phyloP scores from a whole-genome alignment of 2,888 invertebrate genomes.

The Nesidiocoris tenuis region DNA sequence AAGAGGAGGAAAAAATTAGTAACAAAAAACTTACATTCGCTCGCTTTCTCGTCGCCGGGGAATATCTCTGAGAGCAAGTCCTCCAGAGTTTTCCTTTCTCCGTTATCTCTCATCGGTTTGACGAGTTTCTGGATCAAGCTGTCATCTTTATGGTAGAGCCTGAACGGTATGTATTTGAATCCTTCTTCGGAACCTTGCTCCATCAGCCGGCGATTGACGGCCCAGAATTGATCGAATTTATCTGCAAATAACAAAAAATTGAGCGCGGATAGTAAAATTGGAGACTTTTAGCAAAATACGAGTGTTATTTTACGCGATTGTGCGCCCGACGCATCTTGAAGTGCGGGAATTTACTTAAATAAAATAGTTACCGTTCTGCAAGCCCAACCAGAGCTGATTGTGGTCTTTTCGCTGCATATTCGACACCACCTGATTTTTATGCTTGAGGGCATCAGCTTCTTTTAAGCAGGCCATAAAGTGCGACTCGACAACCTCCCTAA shows the following conservation, averaged over 20 bases:
- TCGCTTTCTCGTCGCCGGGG: slow-evolving; percentile 55
- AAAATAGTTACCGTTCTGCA: slow-evolving; percentile 92
- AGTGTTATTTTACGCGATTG: no score
- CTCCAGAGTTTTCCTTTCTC: slow-evolving; percentile 68
- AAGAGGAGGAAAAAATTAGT: not conserved
- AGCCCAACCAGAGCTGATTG: slow-evolving; percentile 90
- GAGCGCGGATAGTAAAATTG: no score
- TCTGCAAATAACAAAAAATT: slow-evolving; percentile 60
- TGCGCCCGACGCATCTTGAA: no score
- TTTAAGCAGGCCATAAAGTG: slow-evolving; percentile 94
- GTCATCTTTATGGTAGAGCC: slow-evolving; percentile 71
- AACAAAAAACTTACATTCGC: slow-evolving; percentile 31
- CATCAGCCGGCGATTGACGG: slow-evolving; percentile 93
- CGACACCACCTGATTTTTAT: slow-evolving; percentile 83
- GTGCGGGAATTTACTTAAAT: no score
- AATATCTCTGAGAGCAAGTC: slow-evolving; percentile 71
- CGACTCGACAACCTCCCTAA: slow-evolving; percentile 85
- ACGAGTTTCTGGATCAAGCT: slow-evolving; percentile 74
- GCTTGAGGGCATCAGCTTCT: slow-evolving; percentile 97
- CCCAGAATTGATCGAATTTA: slow-evolving; percentile 99
- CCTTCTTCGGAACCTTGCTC: slow-evolving; percentile 75
- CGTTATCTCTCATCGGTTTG: slow-evolving; percentile 72
- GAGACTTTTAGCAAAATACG: no score
- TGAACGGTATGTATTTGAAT: slow-evolving; percentile 86
- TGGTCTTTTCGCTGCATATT: slow-evolving; percentile 96